These are phyloP conservation scores for Isotomurus palustris DNA, from an alignment of 2,888 invertebrate species.

Conservation along the genomic window DNA sequence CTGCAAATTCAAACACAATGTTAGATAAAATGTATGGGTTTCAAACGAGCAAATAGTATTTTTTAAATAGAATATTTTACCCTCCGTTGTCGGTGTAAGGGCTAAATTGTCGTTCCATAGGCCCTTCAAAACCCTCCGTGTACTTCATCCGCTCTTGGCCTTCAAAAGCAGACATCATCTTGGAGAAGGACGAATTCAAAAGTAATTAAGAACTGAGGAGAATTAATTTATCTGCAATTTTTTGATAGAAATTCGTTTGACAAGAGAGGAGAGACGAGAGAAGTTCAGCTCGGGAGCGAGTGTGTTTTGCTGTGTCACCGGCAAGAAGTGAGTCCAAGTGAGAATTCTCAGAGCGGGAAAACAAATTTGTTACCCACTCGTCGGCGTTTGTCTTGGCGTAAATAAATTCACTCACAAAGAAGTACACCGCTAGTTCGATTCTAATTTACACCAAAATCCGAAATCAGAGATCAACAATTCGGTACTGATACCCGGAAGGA, in stretches of 20 bases:
- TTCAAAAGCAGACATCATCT: constrained; percentile 17
- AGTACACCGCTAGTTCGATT: too few species aligned
- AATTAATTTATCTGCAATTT: too few species aligned
- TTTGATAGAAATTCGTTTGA: background rate
- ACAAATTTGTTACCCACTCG: too few species aligned
- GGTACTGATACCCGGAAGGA: too few species aligned
- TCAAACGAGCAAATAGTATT: background rate
- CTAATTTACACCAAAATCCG: too few species aligned
- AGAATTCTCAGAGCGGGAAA: too few species aligned
- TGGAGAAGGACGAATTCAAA: background rate
- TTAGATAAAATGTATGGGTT: background rate
- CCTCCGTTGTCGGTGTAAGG: constrained; percentile 76
- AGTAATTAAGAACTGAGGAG: background rate
- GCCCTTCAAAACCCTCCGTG: constrained; percentile 41
- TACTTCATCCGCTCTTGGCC: constrained; percentile 11
- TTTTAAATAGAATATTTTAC: constrained; percentile 52
- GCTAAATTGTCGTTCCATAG: constrained; percentile 56
- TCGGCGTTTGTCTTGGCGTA: too few species aligned
- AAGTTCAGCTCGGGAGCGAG: too few species aligned
- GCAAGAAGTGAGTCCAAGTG: background rate
- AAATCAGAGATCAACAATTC: too few species aligned
- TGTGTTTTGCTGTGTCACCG: constrained; percentile 12
- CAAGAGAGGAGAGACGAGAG: too few species aligned
- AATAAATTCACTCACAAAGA: too few species aligned
- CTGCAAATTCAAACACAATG: constrained; percentile 61